Conservation (phyloP, 2,888 invertebrate species). For the Antitype chi region DNA sequence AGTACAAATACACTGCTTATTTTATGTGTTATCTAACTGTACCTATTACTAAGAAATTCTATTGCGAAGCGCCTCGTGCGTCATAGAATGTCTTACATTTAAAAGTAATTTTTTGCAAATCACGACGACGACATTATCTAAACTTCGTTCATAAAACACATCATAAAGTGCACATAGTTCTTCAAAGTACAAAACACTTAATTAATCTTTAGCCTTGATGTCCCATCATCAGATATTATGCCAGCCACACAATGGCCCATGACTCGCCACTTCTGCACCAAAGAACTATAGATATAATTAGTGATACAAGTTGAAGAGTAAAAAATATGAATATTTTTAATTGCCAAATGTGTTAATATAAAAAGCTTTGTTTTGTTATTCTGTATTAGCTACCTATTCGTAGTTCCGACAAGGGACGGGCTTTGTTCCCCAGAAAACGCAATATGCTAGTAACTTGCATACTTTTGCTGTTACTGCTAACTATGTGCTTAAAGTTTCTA, state of each 20-base stretch:
- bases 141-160: conserved; percentile 13
- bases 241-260: conserved; percentile 64
- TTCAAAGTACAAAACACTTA: conserved; percentile 57
- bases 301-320: conserved; percentile 45
- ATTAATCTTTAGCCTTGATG: conserved; percentile 68
- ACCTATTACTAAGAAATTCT: neutral
- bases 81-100: neutral
- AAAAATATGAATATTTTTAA: conserved; percentile 58
- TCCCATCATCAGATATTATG: conserved; percentile 56
- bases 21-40: neutral
- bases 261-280: conserved; percentile 65
- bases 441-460: neutral
- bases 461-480: neutral
- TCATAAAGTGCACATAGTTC: conserved; percentile 22
- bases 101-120: conserved; percentile 9
- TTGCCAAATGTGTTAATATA: conserved; percentile 61
- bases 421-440: neutral
- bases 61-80: neutral
- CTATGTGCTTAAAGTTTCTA: neutral
- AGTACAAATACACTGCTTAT: too few species aligned
- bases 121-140: neutral
- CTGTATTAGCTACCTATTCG: neutral
- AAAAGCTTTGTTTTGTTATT: conserved; percentile 47
- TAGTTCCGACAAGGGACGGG: conserved; percentile 21
- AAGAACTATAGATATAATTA: conserved; percentile 69